Evolutionary conservation across 2,797 vertebrate genomes (phyloP).

Genomic region (Remorina albescens): DNA sequence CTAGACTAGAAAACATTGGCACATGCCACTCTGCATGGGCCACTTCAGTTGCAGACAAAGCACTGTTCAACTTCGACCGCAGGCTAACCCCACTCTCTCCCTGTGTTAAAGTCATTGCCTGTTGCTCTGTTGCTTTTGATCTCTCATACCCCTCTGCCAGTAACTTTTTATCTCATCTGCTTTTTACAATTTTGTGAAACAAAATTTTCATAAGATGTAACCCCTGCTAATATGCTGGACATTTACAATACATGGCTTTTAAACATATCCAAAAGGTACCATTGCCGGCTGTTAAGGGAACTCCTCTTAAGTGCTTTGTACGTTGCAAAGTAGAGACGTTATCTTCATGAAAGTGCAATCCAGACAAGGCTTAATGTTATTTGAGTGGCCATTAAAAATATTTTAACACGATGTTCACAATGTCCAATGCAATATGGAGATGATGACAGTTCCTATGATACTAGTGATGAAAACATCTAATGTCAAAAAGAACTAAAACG

Average conservation of each 20-base stretch:
- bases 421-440: slow-evolving; percentile 79
- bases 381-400: slow-evolving; percentile 55
- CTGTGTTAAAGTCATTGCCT: slow-evolving; percentile 80
- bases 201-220: slow-evolving; percentile 80
- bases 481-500: slow-evolving; percentile 82
- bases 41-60: slow-evolving; percentile 75
- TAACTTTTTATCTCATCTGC: slow-evolving; percentile 78
- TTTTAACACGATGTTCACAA: slow-evolving; percentile 63
- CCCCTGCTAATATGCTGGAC: slow-evolving; percentile 75
- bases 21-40: slow-evolving; percentile 80
- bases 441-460: slow-evolving; percentile 78
- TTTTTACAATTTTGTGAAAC: slow-evolving; percentile 79
- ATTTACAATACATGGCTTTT: slow-evolving; percentile 73
- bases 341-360: slow-evolving; percentile 79
- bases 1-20: slow-evolving; percentile 74
- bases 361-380: slow-evolving; percentile 61
- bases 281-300: slow-evolving; percentile 84
- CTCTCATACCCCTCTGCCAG: slow-evolving; percentile 75
- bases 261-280: slow-evolving; percentile 70
- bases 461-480: slow-evolving; percentile 79
- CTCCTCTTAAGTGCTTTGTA: slow-evolving; percentile 83
- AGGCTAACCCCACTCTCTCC: slow-evolving; percentile 68
- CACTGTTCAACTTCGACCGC: slow-evolving; percentile 70
- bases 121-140: slow-evolving; percentile 85
- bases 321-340: slow-evolving; percentile 87